These are phyloP conservation scores for Lycocerus yunnanus DNA, from an alignment of 2,888 invertebrate species.

Conservation along the genomic window DNA sequence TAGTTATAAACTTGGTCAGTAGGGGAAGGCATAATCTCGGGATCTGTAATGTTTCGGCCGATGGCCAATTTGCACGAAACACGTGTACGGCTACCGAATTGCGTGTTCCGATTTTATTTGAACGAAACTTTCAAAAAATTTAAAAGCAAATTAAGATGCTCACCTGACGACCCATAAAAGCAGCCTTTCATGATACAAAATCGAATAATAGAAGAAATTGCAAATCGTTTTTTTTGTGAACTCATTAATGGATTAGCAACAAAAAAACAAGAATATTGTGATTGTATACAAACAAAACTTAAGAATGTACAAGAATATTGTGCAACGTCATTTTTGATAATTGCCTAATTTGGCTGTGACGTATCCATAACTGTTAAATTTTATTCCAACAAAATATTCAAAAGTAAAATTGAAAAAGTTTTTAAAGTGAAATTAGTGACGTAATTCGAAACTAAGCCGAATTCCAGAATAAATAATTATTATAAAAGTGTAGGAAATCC, in stretches of 20 bases:
- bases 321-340: neutral
- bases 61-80: no score
- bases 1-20: no score
- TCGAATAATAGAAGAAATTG: neutral
- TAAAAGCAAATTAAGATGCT: neutral
- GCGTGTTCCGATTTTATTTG: neutral
- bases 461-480: constrained; percentile 51
- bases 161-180: neutral
- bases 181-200: no score
- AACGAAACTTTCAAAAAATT: neutral
- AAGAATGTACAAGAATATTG: neutral
- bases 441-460: constrained; percentile 27
- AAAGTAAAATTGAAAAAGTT: neutral
- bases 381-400: neutral
- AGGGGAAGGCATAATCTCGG: no score
- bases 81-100: neutral
- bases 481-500: constrained; percentile 51
- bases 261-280: neutral
- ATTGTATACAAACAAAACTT: neutral
- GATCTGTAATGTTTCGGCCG: no score
- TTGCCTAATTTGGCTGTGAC: neutral
- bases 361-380: neutral
- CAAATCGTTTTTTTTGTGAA: neutral
- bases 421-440: constrained; percentile 10
- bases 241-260: neutral